Conservation (phyloP, 1,140 invertebrate species). For the Panulirus ornatus region DNA sequence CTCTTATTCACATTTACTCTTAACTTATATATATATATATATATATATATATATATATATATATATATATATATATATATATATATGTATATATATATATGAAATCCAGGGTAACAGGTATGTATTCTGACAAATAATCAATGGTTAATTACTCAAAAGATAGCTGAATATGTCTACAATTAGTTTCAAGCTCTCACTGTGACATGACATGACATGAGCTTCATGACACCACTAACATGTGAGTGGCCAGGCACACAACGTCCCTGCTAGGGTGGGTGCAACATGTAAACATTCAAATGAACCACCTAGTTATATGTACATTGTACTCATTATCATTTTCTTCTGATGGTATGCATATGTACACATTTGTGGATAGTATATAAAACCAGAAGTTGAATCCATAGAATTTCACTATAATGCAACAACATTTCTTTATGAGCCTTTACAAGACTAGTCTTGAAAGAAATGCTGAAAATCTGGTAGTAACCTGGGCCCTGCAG, state of each 20-base stretch:
- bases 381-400: conserved; percentile 8
- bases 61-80: conserved; percentile 24
- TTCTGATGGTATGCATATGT: background rate
- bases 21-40: no score
- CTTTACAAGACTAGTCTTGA: no score
- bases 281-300: background rate
- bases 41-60: conserved; percentile 21
- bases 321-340: background rate
- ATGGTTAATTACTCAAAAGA: background rate
- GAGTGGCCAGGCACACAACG: no score
- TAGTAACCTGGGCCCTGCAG: no score
- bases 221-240: no score
- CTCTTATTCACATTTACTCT: no score
- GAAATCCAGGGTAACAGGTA: background rate
- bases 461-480: background rate
- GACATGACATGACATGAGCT: no score
- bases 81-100: conserved; percentile 38
- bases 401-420: no score
- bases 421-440: no score
- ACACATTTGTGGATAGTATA: background rate
- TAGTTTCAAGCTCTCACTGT: no score
- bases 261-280: no score
- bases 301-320: background rate
- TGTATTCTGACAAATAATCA: background rate
- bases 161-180: background rate